Conservation (phyloP, 1,140 invertebrate species). For the Anastrepha obliqua region DNA sequence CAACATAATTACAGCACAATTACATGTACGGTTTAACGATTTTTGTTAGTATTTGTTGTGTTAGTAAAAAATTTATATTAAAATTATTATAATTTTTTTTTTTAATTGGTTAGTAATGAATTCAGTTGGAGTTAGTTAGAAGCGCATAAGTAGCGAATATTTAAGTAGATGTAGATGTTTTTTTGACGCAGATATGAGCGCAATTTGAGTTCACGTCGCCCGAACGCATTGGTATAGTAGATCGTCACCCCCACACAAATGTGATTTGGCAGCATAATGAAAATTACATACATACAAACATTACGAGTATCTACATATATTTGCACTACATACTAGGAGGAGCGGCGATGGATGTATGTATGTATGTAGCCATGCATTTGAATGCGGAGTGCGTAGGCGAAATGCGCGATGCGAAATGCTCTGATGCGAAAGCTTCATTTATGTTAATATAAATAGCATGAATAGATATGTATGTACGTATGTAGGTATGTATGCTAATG, state of each 20-base stretch:
- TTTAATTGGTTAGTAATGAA: constrained; percentile 5
- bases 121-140: constrained; percentile 5
- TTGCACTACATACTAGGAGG: not conserved
- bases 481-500: not conserved
- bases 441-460: not conserved
- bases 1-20: constrained; percentile 52
- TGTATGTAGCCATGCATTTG: not conserved
- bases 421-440: constrained; percentile 15
- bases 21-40: not conserved
- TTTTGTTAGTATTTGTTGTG: constrained; percentile 38
- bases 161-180: too few relatives aligned
- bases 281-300: constrained; percentile 56
- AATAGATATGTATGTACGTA: not conserved
- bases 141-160: not conserved
- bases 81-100: not conserved
- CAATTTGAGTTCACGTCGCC: not conserved
- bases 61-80: constrained; percentile 26
- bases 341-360: not conserved
- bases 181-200: not conserved
- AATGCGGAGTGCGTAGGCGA: not conserved
- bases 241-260: not conserved
- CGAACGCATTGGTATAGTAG: not conserved
- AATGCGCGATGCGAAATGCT: not conserved
- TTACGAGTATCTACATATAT: constrained; percentile 45
- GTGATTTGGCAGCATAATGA: constrained; percentile 54